Evolutionary conservation across 2,797 vertebrate species (phyloP).

Genomic region (Limnodromus scolopaceus): DNA sequence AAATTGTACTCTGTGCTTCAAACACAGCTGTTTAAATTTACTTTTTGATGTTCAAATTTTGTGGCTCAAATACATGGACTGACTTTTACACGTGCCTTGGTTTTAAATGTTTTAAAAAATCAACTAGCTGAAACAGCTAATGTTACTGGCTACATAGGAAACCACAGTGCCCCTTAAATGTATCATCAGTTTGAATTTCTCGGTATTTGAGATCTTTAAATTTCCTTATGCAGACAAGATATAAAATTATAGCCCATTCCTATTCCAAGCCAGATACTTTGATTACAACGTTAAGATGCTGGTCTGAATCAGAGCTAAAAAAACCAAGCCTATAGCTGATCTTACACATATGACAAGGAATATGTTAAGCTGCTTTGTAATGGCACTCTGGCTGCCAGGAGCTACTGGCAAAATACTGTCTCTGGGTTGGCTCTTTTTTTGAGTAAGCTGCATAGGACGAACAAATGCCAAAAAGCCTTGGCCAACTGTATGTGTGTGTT

Average conservation of each 20-base stretch:
- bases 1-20: not conserved
- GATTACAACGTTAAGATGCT: not conserved
- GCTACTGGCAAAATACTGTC: not conserved
- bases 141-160: not conserved
- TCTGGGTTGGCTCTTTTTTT: not conserved
- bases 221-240: not conserved
- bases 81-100: not conserved
- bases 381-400: not conserved
- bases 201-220: constrained; percentile 9
- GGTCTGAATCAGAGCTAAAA: constrained; percentile 2
- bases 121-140: not conserved
- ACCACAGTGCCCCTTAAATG: not conserved
- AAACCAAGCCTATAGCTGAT: not conserved
- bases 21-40: not conserved
- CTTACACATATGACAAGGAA: not conserved
- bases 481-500: not conserved
- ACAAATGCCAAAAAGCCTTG: not conserved
- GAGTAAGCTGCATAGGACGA: not conserved
- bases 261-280: not conserved
- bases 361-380: not conserved
- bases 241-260: not conserved
- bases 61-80: not conserved
- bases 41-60: not conserved
- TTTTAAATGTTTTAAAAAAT: not conserved
- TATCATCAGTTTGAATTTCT: constrained; percentile 1